Conservation (phyloP, 2,113 vertebrate species). For the Eira barbara region DNA sequence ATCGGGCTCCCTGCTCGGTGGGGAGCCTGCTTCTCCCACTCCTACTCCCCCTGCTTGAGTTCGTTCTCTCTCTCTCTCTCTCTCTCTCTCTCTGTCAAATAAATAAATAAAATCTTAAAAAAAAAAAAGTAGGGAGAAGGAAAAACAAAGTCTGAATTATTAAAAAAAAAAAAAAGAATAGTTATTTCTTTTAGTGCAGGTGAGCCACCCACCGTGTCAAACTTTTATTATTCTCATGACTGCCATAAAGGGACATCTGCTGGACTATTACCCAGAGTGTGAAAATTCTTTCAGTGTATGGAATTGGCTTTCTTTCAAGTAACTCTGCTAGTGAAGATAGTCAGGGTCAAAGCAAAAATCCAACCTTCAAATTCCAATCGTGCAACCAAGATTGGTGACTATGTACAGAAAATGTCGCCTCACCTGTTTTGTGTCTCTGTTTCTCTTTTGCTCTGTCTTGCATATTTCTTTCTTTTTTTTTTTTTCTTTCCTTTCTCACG, state of each 20-base stretch:
- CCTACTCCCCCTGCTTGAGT: too few species aligned
- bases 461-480: background rate
- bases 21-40: too few species aligned
- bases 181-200: background rate
- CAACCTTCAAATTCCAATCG: background rate
- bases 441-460: background rate
- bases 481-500: background rate
- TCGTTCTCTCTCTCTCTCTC: too few species aligned
- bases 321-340: background rate
- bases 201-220: background rate
- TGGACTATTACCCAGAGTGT: background rate
- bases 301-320: background rate
- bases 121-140: too few species aligned
- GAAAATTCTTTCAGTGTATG: background rate
- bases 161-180: too few species aligned
- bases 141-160: too few species aligned
- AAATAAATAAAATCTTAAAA: too few species aligned
- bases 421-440: background rate
- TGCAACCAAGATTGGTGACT: background rate
- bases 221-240: background rate
- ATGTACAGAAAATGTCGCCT: background rate
- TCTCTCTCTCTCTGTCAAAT: too few species aligned
- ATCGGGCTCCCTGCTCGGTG: too few species aligned
- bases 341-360: background rate
- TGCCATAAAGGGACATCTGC: background rate